Percentiles rank a stretch among this genome's conserved stretches.
phyloP scores from a whole-genome alignment of 2,113 vertebrate species.

The Hydropotes inermis region DNA sequence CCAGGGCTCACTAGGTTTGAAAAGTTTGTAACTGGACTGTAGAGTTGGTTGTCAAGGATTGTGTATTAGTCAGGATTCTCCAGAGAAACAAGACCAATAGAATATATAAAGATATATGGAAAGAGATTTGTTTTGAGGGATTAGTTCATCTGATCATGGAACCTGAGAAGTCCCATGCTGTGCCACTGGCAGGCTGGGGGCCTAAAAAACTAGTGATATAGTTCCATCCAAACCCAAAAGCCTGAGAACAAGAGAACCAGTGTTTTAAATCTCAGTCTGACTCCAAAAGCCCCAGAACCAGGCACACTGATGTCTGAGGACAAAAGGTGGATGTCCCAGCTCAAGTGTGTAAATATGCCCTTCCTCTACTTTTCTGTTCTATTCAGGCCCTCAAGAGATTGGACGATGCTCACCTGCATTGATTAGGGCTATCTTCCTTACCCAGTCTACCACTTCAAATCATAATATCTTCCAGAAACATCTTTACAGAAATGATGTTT shows the following conservation, averaged over 20 bases:
- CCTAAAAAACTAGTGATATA: neutral
- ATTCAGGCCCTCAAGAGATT: neutral
- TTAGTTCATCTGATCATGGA: neutral
- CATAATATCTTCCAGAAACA: neutral
- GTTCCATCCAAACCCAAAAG: neutral
- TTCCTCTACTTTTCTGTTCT: neutral
- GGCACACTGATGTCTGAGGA: neutral
- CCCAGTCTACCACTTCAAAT: neutral
- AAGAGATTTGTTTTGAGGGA: neutral
- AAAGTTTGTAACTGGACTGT: neutral
- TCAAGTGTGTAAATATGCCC: neutral
- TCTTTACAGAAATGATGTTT: neutral
- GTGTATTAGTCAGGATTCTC: neutral
- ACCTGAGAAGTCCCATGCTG: neutral
- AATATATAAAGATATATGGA: neutral
- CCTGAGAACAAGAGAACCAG: neutral
- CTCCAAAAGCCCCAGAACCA: neutral
- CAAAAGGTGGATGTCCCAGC: neutral
- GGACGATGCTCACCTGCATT: neutral
- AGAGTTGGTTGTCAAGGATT: neutral
- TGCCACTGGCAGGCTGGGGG: neutral
- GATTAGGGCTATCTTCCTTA: neutral
- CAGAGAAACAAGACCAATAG: neutral
- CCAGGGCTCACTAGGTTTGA: neutral
- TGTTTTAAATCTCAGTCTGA: neutral